Percentiles rank a stretch among this genome's conserved stretches.
Evolutionary conservation across 2,113 vertebrate species (phyloP).

Genomic region (Lontra canadensis): DNA sequence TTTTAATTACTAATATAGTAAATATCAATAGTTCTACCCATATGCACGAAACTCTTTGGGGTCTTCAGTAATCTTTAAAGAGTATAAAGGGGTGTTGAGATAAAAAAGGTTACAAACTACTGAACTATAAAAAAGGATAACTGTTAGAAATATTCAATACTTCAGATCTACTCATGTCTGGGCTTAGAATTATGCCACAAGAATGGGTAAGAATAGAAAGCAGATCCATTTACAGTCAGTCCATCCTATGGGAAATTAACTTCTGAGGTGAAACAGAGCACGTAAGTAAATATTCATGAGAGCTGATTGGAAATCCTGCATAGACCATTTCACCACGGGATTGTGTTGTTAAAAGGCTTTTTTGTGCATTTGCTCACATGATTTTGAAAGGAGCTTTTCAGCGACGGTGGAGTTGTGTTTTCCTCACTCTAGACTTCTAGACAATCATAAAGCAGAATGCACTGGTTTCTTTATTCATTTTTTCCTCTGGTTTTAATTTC

Average conservation of each 20-base stretch:
- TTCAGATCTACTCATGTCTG: background rate
- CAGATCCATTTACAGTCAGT: background rate
- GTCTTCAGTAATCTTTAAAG: background rate
- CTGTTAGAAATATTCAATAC: background rate
- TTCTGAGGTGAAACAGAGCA: background rate
- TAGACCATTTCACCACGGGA: background rate
- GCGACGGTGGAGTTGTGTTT: background rate
- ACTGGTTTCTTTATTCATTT: background rate
- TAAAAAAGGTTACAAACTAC: background rate
- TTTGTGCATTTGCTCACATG: background rate
- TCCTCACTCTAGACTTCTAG: background rate
- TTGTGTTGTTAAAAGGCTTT: background rate
- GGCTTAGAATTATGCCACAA: slow-evolving; percentile 3
- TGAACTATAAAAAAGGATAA: background rate
- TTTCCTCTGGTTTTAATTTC: slow-evolving; percentile 76
- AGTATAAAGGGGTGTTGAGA: background rate
- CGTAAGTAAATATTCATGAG: background rate
- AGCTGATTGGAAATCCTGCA: background rate
- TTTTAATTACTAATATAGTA: background rate
- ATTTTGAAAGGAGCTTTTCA: background rate
- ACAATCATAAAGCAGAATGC: background rate
- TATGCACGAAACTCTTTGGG: background rate
- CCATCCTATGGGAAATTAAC: background rate
- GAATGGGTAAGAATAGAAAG: background rate
- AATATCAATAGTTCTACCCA: background rate